These are phyloP conservation scores for Melinopterus prodromus DNA, from an alignment of 2,888 invertebrate species.

Conservation along the genomic window DNA sequence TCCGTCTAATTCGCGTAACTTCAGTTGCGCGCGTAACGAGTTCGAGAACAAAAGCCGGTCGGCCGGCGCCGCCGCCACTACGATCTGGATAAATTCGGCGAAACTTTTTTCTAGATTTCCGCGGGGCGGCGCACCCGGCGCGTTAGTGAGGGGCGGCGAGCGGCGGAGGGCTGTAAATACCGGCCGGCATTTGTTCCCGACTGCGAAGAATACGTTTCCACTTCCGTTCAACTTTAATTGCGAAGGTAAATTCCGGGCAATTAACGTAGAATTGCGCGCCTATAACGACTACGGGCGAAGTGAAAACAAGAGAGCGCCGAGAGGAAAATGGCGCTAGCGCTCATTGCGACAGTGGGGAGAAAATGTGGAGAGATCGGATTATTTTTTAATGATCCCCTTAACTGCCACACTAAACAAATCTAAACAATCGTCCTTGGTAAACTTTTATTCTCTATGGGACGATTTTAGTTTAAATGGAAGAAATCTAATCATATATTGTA, in stretches of 20 bases:
- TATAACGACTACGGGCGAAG: not conserved
- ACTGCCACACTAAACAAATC: not conserved
- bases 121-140: not conserved
- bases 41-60: not conserved
- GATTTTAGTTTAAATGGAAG: not conserved
- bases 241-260: constrained; percentile 4
- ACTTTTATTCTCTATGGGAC: not conserved
- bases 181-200: not conserved
- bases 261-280: not conserved
- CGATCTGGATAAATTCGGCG: not conserved
- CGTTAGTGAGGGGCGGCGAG: not conserved
- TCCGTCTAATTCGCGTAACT: not conserved
- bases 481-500: not conserved
- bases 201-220: constrained; percentile 4
- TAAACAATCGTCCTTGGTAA: not conserved
- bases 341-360: not conserved
- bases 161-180: not conserved
- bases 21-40: not conserved
- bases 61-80: not conserved
- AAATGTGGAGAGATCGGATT: not conserved
- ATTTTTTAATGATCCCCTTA: not conserved
- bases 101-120: not conserved
- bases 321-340: not conserved
- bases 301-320: not conserved
- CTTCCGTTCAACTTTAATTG: constrained; percentile 4